Conservation (phyloP, 92 coral and sea anemone species). For the Parazoanthus darwini region DNA sequence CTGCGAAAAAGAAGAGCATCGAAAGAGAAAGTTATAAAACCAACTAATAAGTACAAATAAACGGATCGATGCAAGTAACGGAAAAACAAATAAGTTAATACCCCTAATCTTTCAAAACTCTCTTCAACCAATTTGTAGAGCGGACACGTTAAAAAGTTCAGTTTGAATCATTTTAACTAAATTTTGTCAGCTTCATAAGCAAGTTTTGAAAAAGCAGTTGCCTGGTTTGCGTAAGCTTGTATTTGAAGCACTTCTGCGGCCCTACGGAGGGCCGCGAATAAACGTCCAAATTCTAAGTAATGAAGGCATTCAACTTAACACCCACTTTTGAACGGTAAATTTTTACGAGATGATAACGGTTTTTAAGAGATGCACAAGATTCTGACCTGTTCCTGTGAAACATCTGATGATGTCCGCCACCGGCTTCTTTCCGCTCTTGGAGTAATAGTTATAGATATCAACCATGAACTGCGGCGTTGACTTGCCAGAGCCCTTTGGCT, state of each 20-base stretch:
- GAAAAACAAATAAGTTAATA: background rate
- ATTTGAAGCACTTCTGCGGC: too few relatives aligned
- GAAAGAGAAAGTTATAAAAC: background rate
- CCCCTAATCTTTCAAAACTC: too few relatives aligned
- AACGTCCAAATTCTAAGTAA: background rate
- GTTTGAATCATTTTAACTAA: too few relatives aligned
- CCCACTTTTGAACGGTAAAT: background rate
- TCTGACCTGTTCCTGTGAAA: slow-evolving; percentile 39
- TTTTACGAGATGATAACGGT: background rate
- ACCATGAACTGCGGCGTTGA: slow-evolving; percentile 39
- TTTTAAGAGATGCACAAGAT: too few relatives aligned
- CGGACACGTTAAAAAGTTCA: too few relatives aligned
- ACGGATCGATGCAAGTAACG: background rate
- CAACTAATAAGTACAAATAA: background rate
- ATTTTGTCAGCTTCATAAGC: too few relatives aligned
- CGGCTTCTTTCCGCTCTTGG: slow-evolving; percentile 31
- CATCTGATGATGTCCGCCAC: slow-evolving; percentile 41
- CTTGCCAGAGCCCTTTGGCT: background rate
- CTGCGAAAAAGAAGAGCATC: background rate
- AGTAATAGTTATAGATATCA: slow-evolving; percentile 39
- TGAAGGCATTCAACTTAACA: background rate
- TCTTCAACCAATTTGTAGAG: too few relatives aligned
- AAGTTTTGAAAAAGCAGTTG: too few relatives aligned
- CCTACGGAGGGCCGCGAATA: too few relatives aligned
- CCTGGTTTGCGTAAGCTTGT: too few relatives aligned